Conservation (phyloP, 2,113 vertebrate genomes). For the Hoplias malabaricus region DNA sequence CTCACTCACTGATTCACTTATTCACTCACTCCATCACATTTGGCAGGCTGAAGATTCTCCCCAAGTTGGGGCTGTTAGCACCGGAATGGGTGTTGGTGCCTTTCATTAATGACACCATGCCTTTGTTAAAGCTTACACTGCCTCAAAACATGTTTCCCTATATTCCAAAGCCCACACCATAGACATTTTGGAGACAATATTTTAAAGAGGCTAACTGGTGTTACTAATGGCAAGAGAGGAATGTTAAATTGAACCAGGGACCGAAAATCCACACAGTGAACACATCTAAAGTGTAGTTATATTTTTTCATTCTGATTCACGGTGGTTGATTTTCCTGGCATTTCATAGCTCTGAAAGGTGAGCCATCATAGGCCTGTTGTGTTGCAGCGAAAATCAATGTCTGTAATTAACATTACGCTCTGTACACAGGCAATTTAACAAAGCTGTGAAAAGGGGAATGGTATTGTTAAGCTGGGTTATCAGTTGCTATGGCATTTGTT, state of each 20-base stretch:
- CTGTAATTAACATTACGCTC: neutral
- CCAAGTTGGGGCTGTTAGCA: too few relatives aligned
- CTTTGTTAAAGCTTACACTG: too few relatives aligned
- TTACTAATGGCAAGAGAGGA: neutral
- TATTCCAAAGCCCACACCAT: too few relatives aligned
- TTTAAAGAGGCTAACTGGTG: neutral
- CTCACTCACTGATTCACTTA: too few relatives aligned
- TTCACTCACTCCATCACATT: too few relatives aligned
- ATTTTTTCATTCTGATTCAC: neutral
- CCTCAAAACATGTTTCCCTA: too few relatives aligned
- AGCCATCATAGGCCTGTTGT: neutral
- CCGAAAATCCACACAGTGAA: neutral
- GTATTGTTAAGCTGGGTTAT: neutral
- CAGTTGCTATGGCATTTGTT: neutral
- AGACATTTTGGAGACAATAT: neutral
- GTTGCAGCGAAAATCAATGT: neutral
- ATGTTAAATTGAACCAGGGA: neutral
- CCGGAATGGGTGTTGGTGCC: too few relatives aligned
- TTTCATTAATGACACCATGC: too few relatives aligned
- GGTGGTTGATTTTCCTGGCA: neutral
- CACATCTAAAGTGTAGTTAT: neutral
- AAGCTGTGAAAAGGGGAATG: neutral
- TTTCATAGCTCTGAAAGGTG: neutral
- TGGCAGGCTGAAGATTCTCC: too few relatives aligned
- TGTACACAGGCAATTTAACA: neutral